A percentile compares a stretch with the other conserved stretches of the same genome.
phyloP scores from a whole-genome alignment of 1,140 invertebrate genomes.

The Spodoptera frugiperda region DNA sequence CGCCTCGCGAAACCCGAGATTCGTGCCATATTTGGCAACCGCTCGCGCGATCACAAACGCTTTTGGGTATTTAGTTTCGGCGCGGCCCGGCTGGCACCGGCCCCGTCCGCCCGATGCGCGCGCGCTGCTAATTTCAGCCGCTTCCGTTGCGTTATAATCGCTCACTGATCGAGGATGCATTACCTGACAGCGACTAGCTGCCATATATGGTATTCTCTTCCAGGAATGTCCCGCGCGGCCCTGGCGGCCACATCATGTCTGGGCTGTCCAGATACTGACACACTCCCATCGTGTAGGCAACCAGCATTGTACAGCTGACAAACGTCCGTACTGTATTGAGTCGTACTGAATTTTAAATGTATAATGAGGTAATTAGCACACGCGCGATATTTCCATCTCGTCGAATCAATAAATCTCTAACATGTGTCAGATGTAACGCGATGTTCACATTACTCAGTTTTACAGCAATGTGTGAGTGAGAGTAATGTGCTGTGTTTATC shows the following conservation, averaged over 20 bases:
- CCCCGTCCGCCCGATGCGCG: slow-evolving; percentile 49
- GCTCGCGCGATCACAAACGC: slow-evolving; percentile 67
- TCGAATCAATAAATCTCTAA: slow-evolving; percentile 17
- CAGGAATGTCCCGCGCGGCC: slow-evolving; percentile 44
- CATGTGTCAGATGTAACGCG: background rate
- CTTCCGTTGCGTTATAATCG: slow-evolving; percentile 56
- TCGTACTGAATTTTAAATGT: background rate
- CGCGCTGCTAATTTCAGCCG: slow-evolving; percentile 61
- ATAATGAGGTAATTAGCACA: slow-evolving; percentile 36
- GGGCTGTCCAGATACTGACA: background rate
- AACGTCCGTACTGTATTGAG: slow-evolving; percentile 8
- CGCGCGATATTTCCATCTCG: slow-evolving; percentile 3
- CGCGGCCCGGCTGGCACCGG: slow-evolving; percentile 59
- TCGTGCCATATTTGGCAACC: slow-evolving; percentile 80
- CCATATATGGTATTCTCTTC: slow-evolving; percentile 73
- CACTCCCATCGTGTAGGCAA: background rate
- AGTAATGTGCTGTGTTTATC: slow-evolving; percentile 22
- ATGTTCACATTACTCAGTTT: slow-evolving; percentile 17
- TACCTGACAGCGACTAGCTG: slow-evolving; percentile 57
- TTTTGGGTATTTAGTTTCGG: slow-evolving; percentile 83
- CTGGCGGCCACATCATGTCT: background rate
- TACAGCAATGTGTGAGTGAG: background rate
- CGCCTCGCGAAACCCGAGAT: slow-evolving; percentile 76
- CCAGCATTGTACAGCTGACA: slow-evolving; percentile 8
- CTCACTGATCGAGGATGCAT: slow-evolving; percentile 56